Evolutionary conservation across 2,888 invertebrate genomes (phyloP), one percentile per base, ranked within the genome.

Genomic region (Harmothoe impar): DNA sequence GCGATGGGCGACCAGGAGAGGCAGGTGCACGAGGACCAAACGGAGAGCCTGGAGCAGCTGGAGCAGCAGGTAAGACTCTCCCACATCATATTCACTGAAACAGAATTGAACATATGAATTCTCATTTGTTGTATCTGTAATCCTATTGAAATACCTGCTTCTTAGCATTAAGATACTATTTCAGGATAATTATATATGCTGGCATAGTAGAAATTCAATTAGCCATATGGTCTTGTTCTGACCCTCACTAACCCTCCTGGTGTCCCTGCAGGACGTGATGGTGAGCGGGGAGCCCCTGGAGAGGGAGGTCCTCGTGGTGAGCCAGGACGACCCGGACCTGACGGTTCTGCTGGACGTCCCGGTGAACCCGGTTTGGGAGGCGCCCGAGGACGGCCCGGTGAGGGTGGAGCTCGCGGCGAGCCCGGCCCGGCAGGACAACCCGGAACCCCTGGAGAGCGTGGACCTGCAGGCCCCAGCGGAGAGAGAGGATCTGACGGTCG

Each of bases 301-400:
- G 84, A 43, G n/a, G 31, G 5, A 43, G 89, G 89, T 7, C 23
- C 84, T 29, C 54, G 77, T 68, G 95, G 93, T 51, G 90, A 91
- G 29, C 85, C 89, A 89, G 93, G 93, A 89, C 90, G 91, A 33
- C 85, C 88, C 23, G 95, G 95, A 89, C 93, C 92, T 35, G 54
- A 56, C 62, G 89, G 89, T 17, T n/a, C 25, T 10, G 72, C 52
- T 29, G 89, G 89, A 12, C 25, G 86, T 1, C 86, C 86, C 10
- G 86, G 86, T 29, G 56, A 56, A 86, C 54, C 23, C 10, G 90
- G 90, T 43, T 17, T 23, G 25, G 33, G 29, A 77, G 90, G 90
- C 0, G 35, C 43, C 0, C 0, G 68, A 15, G 91, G 91, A 52
- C 52, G 72, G 20, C 33, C 90, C 31, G 91, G 91, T 3, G 72